Evolutionary conservation across 2,797 vertebrate genomes (phyloP), one percentile per base, ranked within the genome.

Genomic region (Neomorphus geoffroyi): DNA sequence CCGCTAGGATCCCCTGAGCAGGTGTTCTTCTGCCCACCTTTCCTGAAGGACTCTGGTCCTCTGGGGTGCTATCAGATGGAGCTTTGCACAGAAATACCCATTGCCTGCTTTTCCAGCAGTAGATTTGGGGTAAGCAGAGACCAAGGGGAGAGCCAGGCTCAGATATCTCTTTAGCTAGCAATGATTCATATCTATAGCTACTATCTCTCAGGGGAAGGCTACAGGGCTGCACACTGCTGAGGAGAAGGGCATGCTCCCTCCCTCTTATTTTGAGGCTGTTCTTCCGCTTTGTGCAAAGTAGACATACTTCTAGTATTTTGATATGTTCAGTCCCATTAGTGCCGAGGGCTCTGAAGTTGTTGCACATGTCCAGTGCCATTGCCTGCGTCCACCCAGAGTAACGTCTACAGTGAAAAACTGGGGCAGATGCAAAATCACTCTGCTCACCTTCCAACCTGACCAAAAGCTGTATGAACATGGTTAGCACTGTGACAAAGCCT

Each of bases 401-500:
- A 54, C 9, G 46, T 54, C 90, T 48, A 45, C 65, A 43, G 21
- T 3, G 65, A 79, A 81, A 65, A 62, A 18, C 8, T 12, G 18
- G 14, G n/a, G n/a, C 83, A 84, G 70, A 39, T 51, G 18, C 43
- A 81, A 84, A 86, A 93, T 58, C 67, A 33, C 57, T 85, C 83
- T 95, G 64, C 74, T 87, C 72, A 56, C 41, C 57, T 92, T 94
- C 91, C 93, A 74, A 17, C 65, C 13, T 71, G 75, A 91, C 88
- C 90, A 67, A 81, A 92, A 84, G 66, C 86, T 88, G 77, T 84
- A 62, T 48, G 70, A 66, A 79, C 62, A 48, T 45, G 69, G 54
- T 81, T 90, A 94, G 93, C 85, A 94, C 95, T 94, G 90, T 96
- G 94, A 94, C 62, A 88, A 92, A 72, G 43, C 62, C 94, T 86